Base-by-base conservation (phyloP, 2,797 vertebrate genomes). In the Calcarius lapponicus region DNA sequence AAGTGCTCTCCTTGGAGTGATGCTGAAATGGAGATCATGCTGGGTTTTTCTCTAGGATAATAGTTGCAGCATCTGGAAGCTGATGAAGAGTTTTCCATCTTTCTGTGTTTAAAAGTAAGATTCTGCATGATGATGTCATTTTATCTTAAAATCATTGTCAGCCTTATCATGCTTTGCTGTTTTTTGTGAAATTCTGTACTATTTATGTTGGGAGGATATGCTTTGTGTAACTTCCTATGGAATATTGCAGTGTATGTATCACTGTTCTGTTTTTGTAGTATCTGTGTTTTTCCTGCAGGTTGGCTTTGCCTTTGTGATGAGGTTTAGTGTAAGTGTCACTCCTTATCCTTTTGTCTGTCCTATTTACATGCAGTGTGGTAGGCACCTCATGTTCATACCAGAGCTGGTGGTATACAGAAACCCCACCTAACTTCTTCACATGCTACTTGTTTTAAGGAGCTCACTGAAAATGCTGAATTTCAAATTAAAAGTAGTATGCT, bases 41-140 rank as follows among this genome's bases (percentile, higher is more conserved):
- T 80, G 93, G 32, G 16, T 29, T 88, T 94, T 54, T 32, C 72
- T 75, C 72, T 71, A 54, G 72, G 90, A 90, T 93, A 57, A 61
- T 20, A 38, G 48, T 47, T 4, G 1, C 29, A 34, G 85, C 75
- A 86, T 78, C 89, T 80, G 88, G 79, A 86, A 48, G 38, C 66
- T 71, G 65, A 42, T 61, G 86, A 70, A 80, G 76, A 29, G 24
- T 50, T 32, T 56, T 73, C 69, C 45, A 9, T 70, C 62, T 89
- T 69, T 21, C 43, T 70, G 42, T 82, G 28, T 61, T 80, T 81
- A 34, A 38, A 94, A 94, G 93, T 92, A 90, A 95, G 93, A 48
- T 75, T 93, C 60, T 92, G 50, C 14, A n/a, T 65, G 17, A 40
- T 64, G 22, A 11, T 64, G 56, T 29, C 2, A 32, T 61, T 94